These are phyloP conservation scores for Prionace glauca DNA, from an alignment of 2,797 vertebrate species.

Conservation along the genomic window DNA sequence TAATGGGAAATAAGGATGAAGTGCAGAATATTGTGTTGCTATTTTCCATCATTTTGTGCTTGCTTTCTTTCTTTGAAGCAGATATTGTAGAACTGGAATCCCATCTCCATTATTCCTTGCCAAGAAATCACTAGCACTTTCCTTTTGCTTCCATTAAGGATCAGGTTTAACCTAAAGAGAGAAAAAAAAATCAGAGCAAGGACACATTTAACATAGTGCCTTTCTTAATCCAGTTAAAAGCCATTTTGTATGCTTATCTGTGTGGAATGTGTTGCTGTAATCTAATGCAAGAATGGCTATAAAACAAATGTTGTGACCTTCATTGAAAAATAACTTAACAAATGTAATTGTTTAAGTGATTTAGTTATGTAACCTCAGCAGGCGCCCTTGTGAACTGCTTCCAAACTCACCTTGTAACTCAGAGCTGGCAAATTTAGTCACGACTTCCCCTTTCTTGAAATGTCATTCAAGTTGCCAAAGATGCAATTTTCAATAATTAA, in stretches of 20 bases:
- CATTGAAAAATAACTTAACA: conserved; percentile 24
- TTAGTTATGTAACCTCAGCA: conserved; percentile 22
- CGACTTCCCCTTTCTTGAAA: background rate
- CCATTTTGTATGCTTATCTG: conserved; percentile 18
- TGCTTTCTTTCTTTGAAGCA: too few relatives aligned
- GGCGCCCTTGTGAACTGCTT: conserved; percentile 12
- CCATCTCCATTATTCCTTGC: background rate
- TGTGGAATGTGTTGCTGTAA: background rate
- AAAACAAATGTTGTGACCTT: conserved; percentile 34
- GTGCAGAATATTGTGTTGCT: background rate
- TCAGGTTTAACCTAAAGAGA: background rate
- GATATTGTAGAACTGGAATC: background rate
- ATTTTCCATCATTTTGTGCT: background rate
- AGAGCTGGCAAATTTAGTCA: conserved; percentile 13
- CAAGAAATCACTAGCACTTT: background rate
- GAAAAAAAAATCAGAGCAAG: background rate
- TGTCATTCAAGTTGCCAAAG: background rate
- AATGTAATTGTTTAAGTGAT: conserved; percentile 29
- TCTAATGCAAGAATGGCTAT: background rate
- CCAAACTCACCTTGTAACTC: background rate
- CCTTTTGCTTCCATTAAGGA: background rate
- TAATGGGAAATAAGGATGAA: background rate
- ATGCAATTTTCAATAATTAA: conserved; percentile 15
- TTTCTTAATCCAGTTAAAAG: conserved; percentile 22
- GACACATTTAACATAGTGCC: background rate